These are phyloP conservation scores for Myathropa florea DNA, from an alignment of 2,888 invertebrate genomes.

Conservation along the genomic window DNA sequence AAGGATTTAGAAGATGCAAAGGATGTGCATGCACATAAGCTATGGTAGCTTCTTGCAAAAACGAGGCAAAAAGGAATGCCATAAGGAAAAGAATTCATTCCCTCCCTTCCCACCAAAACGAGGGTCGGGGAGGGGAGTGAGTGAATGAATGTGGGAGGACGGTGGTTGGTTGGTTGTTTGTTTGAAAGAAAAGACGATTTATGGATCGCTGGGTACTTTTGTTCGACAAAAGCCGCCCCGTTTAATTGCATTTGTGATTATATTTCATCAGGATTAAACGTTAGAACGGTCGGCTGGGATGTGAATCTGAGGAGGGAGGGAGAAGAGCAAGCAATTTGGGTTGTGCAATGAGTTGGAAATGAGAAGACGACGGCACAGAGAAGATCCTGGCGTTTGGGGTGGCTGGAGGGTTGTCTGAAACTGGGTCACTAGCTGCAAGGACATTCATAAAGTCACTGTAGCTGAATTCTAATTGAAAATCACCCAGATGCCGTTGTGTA, in stretches of 20 bases:
- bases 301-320: neutral
- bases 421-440: constrained; percentile 68
- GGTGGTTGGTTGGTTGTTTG: constrained; percentile 12
- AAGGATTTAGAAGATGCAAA: constrained; percentile 64
- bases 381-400: no score
- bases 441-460: constrained; percentile 58
- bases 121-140: no score
- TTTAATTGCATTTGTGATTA: constrained; percentile 71
- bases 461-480: constrained; percentile 68
- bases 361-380: neutral
- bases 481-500: constrained; percentile 36
- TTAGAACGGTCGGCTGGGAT: neutral
- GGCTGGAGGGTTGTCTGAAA: neutral
- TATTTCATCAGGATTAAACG: constrained; percentile 69
- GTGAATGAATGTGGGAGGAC: no score
- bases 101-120: no score
- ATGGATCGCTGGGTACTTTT: constrained; percentile 61
- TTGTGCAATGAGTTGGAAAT: constrained; percentile 59
- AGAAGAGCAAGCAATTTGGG: constrained; percentile 17
- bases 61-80: neutral
- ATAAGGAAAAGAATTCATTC: constrained; percentile 50
- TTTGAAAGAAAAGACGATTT: constrained; percentile 44
- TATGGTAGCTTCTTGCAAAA: neutral
- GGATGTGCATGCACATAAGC: constrained; percentile 37
- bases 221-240: constrained; percentile 63